phyloP scores from a whole-genome alignment of 2,888 invertebrate species.

The Eucera pruinosa region DNA sequence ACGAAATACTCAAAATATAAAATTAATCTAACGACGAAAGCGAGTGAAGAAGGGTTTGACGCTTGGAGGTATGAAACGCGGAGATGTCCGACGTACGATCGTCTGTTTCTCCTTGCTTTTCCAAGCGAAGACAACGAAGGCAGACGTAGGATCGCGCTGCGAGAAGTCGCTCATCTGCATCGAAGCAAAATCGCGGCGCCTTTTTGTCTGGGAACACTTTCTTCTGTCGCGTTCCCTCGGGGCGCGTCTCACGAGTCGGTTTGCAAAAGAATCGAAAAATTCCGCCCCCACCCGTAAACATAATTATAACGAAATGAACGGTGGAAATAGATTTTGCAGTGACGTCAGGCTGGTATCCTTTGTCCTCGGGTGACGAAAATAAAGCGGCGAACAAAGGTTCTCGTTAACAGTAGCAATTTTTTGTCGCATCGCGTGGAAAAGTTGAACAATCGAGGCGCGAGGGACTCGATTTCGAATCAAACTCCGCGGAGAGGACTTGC shows the following conservation, averaged over 20 bases:
- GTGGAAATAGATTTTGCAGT: constrained; percentile 19
- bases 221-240: background rate
- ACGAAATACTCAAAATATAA: too few species aligned
- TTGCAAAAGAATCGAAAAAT: background rate
- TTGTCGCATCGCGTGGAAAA: background rate
- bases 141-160: too few species aligned
- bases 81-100: too few species aligned
- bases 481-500: background rate
- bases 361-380: constrained; percentile 8
- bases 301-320: background rate
- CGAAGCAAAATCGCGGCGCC: background rate
- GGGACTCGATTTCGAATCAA: constrained; percentile 24
- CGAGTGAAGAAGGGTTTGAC: too few species aligned
- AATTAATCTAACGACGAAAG: too few species aligned
- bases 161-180: background rate
- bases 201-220: background rate
- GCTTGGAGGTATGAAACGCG: too few species aligned
- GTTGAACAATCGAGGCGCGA: constrained; percentile 19
- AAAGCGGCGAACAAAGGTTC: constrained; percentile 31
- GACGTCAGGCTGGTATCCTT: background rate
- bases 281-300: background rate
- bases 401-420: constrained; percentile 26
- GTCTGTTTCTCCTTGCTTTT: too few species aligned
- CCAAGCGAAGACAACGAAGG: too few species aligned
- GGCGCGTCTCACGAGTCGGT: background rate